Evolutionary conservation across 2,113 vertebrate genomes (phyloP), one percentile per base, ranked within the genome.

Genomic region (Tupaia tana): DNA sequence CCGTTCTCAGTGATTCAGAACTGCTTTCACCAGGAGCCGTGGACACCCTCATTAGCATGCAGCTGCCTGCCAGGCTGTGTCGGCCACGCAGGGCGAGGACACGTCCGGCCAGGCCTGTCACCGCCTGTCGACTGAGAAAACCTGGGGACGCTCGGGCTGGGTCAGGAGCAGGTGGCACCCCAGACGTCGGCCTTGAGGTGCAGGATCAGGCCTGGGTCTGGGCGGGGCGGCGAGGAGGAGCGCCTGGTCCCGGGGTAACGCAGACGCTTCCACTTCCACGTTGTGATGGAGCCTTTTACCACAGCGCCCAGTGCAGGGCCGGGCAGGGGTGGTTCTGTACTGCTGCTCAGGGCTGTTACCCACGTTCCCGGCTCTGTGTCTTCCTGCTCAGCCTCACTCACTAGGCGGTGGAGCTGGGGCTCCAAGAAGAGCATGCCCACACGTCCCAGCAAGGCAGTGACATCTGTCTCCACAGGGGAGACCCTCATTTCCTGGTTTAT

Each of bases 31-130:
- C 98, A 94, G 96, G 96, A 96, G 94, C 88, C 86, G 78, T 85
- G 96, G 71, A 93, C 88, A 61, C 93, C 96, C 98, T 99, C 98
- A 98, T 99, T 99, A 99, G 98, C 98, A 98, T 98, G 98, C 96
- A 97, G 98, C 95, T 98, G 97, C 98, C 97, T 98, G 98, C 97
- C 96, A 96, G 96, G 93, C 98, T 92, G 91, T 98, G 96, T 98
- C 98, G 98, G 95, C 98, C 98, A 98, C 93, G 98, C 98, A 96
- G 97, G 97, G 98, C 96, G 96, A 98, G 98, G 97, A 97, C 96
- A 97, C 7, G 15, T 98, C 97, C 97, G 98, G 98, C 97, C 97
- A 98, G 98, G 98, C 98, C 98, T 99, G 99, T 99, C 99, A 96
- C 97, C 97, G 98, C 98, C 74, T 97, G 98, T 99, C 99, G 99